Percentiles rank a stretch among this genome's conserved stretches.
Evolutionary conservation across 2,888 invertebrate genomes (phyloP).

Genomic region (Julus scandinavius): DNA sequence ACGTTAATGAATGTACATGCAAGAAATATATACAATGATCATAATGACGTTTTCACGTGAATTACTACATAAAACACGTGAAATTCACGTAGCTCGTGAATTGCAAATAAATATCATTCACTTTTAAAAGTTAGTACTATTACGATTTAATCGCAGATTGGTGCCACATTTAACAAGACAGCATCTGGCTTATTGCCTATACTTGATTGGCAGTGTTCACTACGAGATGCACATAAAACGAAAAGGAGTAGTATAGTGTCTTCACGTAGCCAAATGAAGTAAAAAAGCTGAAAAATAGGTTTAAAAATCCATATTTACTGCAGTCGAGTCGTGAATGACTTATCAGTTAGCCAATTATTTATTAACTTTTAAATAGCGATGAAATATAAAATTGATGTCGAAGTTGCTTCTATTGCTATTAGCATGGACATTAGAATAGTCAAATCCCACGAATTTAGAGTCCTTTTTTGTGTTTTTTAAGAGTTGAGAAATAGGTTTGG

Average conservation of each 20-base stretch:
- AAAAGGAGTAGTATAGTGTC: too few relatives aligned
- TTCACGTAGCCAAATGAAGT: too few relatives aligned
- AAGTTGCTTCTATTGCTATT: too few relatives aligned
- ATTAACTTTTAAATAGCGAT: too few relatives aligned
- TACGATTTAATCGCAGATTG: neutral
- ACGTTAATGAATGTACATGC: too few relatives aligned
- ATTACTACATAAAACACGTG: neutral
- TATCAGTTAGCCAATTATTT: too few relatives aligned
- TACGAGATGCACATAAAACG: neutral
- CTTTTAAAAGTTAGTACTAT: neutral
- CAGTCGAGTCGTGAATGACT: too few relatives aligned
- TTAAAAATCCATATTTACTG: too few relatives aligned
- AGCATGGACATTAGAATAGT: too few relatives aligned
- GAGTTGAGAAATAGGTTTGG: neutral
- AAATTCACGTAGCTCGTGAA: neutral
- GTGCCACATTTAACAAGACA: slow-evolving; percentile 1
- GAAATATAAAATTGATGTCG: too few relatives aligned
- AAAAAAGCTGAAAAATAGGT: too few relatives aligned
- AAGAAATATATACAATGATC: neutral
- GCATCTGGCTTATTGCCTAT: neutral
- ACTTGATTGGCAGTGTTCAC: neutral
- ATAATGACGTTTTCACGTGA: neutral
- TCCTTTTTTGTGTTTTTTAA: neutral
- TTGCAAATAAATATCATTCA: neutral
- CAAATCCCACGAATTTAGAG: neutral